Base-by-base conservation (phyloP, 2,888 invertebrate species). In the Chymomyza amoena region DNA sequence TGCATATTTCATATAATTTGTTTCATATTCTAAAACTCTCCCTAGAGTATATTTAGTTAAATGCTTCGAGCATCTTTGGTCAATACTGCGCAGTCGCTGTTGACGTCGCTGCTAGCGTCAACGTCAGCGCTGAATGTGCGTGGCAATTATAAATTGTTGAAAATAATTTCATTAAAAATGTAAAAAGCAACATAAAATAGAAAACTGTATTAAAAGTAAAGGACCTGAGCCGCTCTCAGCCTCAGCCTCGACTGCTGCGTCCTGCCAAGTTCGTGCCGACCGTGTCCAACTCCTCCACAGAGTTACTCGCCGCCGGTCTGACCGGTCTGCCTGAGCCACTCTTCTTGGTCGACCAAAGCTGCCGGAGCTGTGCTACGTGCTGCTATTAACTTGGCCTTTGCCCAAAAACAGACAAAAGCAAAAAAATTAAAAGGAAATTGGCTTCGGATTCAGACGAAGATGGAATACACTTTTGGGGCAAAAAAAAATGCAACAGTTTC, bases 151-250 rank as follows among this genome's bases (percentile, higher is more conserved):
- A 87, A 84, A 84, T 84, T 87, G 84, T 85, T 85, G 85, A 82
- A 87, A 87, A 84, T 84, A 84, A 84, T 84, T 87, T 87, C 84
- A 84, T 84, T 84, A 87, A 85, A 87, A 82, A 87, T 84, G 83
- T 85, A 87, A 84, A 84, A 87, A 85, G 70, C 59, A 28, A 13
- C 57, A 72, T 76, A 79, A 60, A 80, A 87, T 81, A 75, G 80
- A 69, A 75, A 68, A 78, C 74, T 77, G 69, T 78, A 76, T 77
- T 82, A 77, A 72, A 75, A 73, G 80, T 56, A 69, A 70, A 18
- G 61, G 73, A 67, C 67, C 65, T 61, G 62, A 60, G 36, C 50
- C 62, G 61, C 45, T 28, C 60, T n/a, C 7, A 1, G 32, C 28
- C 28, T 28, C 6, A n/a, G n/a, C 25, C 32, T 32, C 7, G 6